Percentiles rank a stretch among this genome's conserved stretches.
phyloP scores from a whole-genome alignment of 2,797 vertebrate genomes.

The Gallinago solitaria region DNA sequence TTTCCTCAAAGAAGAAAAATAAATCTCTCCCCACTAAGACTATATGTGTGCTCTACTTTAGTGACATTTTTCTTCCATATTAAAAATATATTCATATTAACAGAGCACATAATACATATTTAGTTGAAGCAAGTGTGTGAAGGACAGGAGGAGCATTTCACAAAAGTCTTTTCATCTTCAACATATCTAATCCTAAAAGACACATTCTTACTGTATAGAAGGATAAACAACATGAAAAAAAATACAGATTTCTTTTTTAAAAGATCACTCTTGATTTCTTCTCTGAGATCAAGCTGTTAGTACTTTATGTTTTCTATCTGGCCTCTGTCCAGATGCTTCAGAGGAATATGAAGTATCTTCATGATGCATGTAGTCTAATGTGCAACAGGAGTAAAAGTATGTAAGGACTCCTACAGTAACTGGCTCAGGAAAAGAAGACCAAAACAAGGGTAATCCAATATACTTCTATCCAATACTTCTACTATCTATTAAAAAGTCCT shows the following conservation, averaged over 20 bases:
- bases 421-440: not conserved
- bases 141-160: conserved; percentile 6
- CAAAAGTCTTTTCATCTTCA: conserved; percentile 42
- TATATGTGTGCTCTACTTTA: conserved; percentile 24
- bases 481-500: not conserved
- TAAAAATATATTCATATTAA: conserved; percentile 25
- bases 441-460: not conserved
- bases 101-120: conserved; percentile 3
- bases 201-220: not conserved
- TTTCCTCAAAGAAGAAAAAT: conserved; percentile 40
- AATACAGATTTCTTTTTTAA: not conserved
- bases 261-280: not conserved
- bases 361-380: not conserved
- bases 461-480: not conserved
- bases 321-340: not conserved
- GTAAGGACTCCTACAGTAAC: not conserved
- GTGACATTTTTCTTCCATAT: conserved; percentile 11
- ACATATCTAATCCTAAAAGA: not conserved
- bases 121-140: conserved; percentile 7
- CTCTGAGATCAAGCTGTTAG: not conserved
- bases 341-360: not conserved
- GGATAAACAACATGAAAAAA: conserved; percentile 22
- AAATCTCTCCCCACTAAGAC: not conserved
- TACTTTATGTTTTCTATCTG: not conserved
- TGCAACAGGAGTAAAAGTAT: not conserved